Evolutionary conservation across 1,140 invertebrate genomes (phyloP).

Genomic region (Atta texana): DNA sequence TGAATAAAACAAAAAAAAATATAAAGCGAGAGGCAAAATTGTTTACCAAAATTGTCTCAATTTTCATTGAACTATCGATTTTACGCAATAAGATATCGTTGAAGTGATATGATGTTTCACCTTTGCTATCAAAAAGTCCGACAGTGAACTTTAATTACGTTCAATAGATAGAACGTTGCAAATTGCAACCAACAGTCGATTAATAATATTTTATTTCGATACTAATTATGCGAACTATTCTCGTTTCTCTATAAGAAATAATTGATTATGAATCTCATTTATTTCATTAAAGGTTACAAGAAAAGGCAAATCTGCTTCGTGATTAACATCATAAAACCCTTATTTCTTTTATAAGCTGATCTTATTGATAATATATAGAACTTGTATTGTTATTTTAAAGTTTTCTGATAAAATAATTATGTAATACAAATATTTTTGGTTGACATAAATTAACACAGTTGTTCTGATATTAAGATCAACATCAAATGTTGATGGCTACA

Average conservation of each 20-base stretch:
- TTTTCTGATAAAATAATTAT: slow-evolving; percentile 10
- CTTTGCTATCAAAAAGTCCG: slow-evolving; percentile 12
- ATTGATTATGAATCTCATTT: neutral
- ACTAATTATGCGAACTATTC: neutral
- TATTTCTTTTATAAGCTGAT: neutral
- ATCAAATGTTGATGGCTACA: too few species aligned
- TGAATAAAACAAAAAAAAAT: neutral
- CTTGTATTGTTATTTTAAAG: neutral
- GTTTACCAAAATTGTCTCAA: neutral
- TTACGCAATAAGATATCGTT: slow-evolving; percentile 24
- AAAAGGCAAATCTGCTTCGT: neutral
- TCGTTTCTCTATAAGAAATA: neutral
- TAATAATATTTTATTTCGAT: neutral
- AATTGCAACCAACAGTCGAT: neutral
- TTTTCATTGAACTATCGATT: slow-evolving; percentile 20
- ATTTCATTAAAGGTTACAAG: neutral
- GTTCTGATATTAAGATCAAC: neutral
- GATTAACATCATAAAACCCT: neutral
- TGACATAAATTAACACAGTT: neutral
- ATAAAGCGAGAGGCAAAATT: neutral
- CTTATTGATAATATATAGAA: neutral
- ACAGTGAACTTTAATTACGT: slow-evolving; percentile 1
- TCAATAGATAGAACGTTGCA: slow-evolving; percentile 5
- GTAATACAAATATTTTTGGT: neutral
- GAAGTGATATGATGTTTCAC: slow-evolving; percentile 39